phyloP scores from a whole-genome alignment of 2,797 vertebrate genomes.

The Spheniscus humboldti region DNA sequence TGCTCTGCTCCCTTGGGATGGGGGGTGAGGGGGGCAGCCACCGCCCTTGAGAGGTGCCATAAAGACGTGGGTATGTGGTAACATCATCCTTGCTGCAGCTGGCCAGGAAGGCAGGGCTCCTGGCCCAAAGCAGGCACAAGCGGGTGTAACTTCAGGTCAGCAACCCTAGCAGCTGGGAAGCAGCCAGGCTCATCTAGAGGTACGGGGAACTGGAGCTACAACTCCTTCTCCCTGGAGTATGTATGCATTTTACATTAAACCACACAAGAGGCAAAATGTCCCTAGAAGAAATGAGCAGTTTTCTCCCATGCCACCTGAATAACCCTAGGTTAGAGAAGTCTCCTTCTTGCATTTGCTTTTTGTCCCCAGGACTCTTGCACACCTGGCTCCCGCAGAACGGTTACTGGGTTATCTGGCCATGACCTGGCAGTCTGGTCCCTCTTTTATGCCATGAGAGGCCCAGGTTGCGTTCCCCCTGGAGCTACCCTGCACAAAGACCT shows the following conservation, averaged over 20 bases:
- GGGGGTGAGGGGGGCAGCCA: accelerated
- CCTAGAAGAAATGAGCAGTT: background rate
- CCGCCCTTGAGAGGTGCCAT: background rate
- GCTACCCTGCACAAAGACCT: background rate
- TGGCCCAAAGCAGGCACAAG: background rate
- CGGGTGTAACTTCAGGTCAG: background rate
- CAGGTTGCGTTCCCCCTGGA: background rate
- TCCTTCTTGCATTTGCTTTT: background rate
- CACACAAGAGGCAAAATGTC: background rate
- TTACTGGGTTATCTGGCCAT: background rate
- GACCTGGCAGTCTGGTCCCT: background rate
- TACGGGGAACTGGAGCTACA: background rate
- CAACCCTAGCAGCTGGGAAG: background rate
- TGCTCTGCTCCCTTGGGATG: background rate
- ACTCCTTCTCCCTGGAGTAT: background rate
- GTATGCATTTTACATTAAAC: background rate
- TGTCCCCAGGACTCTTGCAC: background rate
- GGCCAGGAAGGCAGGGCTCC: background rate
- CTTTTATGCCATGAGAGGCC: accelerated
- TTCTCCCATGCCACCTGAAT: background rate
- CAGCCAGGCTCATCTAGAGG: background rate
- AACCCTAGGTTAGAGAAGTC: background rate
- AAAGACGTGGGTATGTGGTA: background rate
- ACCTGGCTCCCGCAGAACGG: background rate
- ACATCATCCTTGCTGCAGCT: background rate